Evolutionary conservation across 2,888 invertebrate genomes (phyloP).

Genomic region (Thecophora atra): DNA sequence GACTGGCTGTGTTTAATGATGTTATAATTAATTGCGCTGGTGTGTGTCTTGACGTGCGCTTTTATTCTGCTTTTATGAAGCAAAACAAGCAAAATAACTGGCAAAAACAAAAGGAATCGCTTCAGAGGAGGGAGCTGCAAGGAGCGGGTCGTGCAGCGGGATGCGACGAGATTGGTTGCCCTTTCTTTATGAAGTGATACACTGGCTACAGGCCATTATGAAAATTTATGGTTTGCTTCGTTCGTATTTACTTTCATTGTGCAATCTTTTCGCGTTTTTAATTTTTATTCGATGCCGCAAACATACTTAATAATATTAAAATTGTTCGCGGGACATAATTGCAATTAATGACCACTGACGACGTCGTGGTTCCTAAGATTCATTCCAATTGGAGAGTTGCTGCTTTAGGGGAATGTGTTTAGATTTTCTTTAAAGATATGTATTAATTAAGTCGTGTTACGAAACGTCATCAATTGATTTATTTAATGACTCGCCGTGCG

Average conservation of each 20-base stretch:
- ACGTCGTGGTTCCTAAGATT: background rate
- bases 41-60: conserved; percentile 54
- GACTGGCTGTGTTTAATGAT: conserved; percentile 55
- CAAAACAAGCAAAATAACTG: background rate
- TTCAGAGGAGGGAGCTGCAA: background rate
- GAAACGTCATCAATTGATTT: conserved; percentile 2
- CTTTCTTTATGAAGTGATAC: conserved; percentile 15
- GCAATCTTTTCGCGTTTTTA: background rate
- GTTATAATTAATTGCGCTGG: conserved; percentile 62
- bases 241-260: background rate
- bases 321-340: background rate
- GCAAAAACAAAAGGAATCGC: background rate
- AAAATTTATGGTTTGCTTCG: conserved; percentile 18
- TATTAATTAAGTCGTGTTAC: no score
- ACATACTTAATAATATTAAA: background rate
- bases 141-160: background rate
- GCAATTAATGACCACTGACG: background rate
- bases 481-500: conserved; percentile 54
- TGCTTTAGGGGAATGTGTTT: no score
- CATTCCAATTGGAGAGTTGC: background rate
- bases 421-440: no score
- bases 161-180: background rate
- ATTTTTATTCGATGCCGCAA: conserved; percentile 9
- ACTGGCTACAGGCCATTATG: conserved; percentile 15
- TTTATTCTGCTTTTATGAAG: background rate